Evolutionary conservation across 2,888 invertebrate genomes (phyloP).

Genomic region (Latheticus oryzae): DNA sequence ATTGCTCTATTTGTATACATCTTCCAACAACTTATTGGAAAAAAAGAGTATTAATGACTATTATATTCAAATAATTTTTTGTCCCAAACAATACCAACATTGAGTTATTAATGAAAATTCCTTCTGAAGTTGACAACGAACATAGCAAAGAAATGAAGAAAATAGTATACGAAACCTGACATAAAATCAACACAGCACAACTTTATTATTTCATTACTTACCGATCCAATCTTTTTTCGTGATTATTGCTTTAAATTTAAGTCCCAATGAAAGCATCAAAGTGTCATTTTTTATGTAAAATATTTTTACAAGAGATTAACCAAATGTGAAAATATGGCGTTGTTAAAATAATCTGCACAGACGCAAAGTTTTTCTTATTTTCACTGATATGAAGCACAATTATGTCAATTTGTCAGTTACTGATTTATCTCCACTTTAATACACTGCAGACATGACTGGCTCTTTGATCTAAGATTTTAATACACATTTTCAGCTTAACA

Average conservation of each 20-base stretch:
- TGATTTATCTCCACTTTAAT: slow-evolving; percentile 14
- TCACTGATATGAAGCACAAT: slow-evolving; percentile 9
- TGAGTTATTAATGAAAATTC: slow-evolving; percentile 38
- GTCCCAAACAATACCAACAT: slow-evolving; percentile 13
- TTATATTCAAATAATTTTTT: slow-evolving; percentile 22
- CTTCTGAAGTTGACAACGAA: slow-evolving; percentile 7
- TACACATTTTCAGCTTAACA: no score
- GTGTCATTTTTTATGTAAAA: no score
- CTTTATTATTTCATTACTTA: slow-evolving; percentile 26
- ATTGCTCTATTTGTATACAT: slow-evolving; percentile 56
- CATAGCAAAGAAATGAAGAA: slow-evolving; percentile 28
- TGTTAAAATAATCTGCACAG: slow-evolving; percentile 6
- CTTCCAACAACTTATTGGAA: slow-evolving; percentile 50
- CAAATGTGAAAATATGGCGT: no score
- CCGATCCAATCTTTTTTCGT: slow-evolving; percentile 33
- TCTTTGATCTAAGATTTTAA: no score
- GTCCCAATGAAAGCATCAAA: slow-evolving; percentile 25
- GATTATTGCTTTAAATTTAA: slow-evolving; percentile 28
- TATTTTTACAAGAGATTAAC: no score
- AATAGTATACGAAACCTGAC: slow-evolving; percentile 9
- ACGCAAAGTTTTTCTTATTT: neutral
- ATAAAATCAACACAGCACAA: slow-evolving; percentile 26
- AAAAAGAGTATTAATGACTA: slow-evolving; percentile 42
- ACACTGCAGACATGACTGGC: slow-evolving; percentile 1
- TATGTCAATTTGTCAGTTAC: slow-evolving; percentile 13